phyloP scores from a whole-genome alignment of 2,888 invertebrate genomes.

The Diaperis boleti region DNA sequence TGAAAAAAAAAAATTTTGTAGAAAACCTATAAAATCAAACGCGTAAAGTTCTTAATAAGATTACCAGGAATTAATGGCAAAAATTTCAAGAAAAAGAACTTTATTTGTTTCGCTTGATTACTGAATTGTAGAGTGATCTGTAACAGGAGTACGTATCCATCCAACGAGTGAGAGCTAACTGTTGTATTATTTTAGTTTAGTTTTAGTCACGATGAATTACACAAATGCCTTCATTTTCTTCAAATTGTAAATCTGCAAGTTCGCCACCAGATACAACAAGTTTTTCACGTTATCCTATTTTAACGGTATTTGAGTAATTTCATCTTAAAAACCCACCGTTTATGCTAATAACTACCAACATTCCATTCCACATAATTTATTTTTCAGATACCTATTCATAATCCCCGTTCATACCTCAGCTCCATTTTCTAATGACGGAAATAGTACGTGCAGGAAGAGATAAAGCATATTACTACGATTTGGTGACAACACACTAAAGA shows the following conservation, averaged over 20 bases:
- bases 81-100: slow-evolving; percentile 22
- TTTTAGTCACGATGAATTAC: not conserved
- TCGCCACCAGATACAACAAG: no score
- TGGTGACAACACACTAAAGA: slow-evolving; percentile 50
- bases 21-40: slow-evolving; percentile 7
- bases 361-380: no score
- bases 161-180: not conserved
- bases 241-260: no score
- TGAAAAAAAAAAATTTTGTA: not conserved
- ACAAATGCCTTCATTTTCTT: not conserved
- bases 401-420: not conserved
- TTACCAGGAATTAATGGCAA: slow-evolving; percentile 27
- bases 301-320: no score
- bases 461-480: slow-evolving; percentile 49
- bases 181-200: not conserved
- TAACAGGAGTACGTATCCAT: slow-evolving; percentile 43
- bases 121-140: slow-evolving; percentile 48
- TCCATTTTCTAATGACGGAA: slow-evolving; percentile 8
- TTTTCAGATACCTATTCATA: not conserved
- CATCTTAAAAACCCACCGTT: no score
- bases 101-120: slow-evolving; percentile 45
- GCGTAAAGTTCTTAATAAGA: slow-evolving; percentile 30
- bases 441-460: slow-evolving; percentile 46
- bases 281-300: no score
- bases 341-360: no score